These are phyloP conservation scores for Chrysotoxum bicinctum DNA, from an alignment of 2,888 invertebrate genomes.

Conservation along the genomic window DNA sequence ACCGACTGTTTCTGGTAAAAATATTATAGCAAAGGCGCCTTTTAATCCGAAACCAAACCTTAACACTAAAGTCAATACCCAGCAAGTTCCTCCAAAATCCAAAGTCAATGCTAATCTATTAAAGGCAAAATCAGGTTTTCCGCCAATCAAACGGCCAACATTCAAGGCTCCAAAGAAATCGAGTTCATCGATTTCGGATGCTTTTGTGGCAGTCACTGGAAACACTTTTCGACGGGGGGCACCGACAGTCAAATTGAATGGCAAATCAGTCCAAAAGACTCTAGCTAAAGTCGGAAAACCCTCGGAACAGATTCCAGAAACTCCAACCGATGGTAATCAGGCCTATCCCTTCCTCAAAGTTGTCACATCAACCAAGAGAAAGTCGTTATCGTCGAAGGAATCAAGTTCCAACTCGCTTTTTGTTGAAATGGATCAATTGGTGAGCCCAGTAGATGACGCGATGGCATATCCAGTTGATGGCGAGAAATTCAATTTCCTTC, in stretches of 20 bases:
- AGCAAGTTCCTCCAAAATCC: no score
- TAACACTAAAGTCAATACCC: no score
- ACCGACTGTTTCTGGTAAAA: no score
- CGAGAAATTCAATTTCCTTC: slow-evolving; percentile 74
- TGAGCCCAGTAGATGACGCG: slow-evolving; percentile 61
- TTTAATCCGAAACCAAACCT: no score
- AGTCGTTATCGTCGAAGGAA: slow-evolving; percentile 47
- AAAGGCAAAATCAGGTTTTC: slow-evolving; percentile 9
- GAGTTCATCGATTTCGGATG: slow-evolving; percentile 21
- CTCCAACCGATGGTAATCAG: slow-evolving; percentile 27
- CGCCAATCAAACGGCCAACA: slow-evolving; percentile 46
- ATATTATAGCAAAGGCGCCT: no score
- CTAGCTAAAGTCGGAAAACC: slow-evolving; percentile 56
- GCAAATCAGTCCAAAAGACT: slow-evolving; percentile 26
- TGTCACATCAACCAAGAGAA: slow-evolving; percentile 75
- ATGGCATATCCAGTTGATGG: background rate
- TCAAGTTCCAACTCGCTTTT: slow-evolving; percentile 20
- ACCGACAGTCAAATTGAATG: slow-evolving; percentile 29
- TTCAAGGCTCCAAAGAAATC: slow-evolving; percentile 70
- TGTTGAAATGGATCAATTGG: slow-evolving; percentile 20
- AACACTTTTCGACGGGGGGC: background rate
- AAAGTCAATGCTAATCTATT: background rate
- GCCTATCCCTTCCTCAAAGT: slow-evolving; percentile 66
- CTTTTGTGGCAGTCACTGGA: background rate
- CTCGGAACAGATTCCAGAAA: slow-evolving; percentile 56